These are phyloP conservation scores for Varecia variegata DNA, from an alignment of 2,797 vertebrate genomes.

Conservation along the genomic window DNA sequence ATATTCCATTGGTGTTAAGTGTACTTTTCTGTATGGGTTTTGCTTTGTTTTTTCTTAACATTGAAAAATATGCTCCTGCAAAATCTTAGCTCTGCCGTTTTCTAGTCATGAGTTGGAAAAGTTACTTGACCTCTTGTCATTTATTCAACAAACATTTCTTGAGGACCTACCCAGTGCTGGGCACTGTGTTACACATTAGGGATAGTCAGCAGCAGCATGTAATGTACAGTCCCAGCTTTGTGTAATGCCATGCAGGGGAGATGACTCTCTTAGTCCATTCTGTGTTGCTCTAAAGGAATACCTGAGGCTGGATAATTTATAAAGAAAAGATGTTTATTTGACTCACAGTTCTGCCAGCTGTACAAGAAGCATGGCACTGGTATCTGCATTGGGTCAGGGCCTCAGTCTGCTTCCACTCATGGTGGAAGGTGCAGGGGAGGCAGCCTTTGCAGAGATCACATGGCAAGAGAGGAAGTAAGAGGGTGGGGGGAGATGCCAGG, in stretches of 20 bases:
- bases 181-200: background rate
- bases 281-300: background rate
- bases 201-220: background rate
- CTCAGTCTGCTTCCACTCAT: background rate
- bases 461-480: background rate
- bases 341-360: background rate
- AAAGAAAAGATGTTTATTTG: background rate
- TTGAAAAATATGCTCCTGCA: background rate
- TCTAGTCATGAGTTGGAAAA: background rate
- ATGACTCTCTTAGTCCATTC: background rate
- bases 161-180: background rate
- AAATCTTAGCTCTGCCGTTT: background rate
- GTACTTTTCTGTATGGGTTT: background rate
- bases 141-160: background rate
- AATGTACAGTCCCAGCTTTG: background rate
- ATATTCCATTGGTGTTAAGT: background rate
- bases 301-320: background rate
- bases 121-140: background rate
- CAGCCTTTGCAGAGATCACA: background rate
- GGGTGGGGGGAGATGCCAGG: background rate
- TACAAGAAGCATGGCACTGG: background rate
- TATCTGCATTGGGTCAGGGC: background rate
- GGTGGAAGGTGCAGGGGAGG: background rate
- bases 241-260: background rate
- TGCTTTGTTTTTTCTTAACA: background rate